Percentiles rank a stretch among this genome's conserved stretches.
Evolutionary conservation across 2,888 invertebrate genomes (phyloP).

Genomic region (Bugulina stolonifera): DNA sequence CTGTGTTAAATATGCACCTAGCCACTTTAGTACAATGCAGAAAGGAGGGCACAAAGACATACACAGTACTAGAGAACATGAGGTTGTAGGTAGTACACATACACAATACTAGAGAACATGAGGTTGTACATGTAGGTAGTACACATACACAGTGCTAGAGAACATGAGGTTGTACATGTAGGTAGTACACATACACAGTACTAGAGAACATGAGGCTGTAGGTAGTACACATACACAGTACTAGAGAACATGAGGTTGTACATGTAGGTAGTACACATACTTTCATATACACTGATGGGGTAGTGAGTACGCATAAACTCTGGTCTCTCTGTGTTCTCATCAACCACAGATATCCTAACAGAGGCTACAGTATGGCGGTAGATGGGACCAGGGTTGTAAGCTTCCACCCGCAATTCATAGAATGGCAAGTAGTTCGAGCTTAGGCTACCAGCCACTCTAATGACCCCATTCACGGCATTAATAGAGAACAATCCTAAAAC

Average conservation of each 20-base stretch:
- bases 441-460: background rate
- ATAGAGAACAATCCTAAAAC: background rate
- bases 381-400: background rate
- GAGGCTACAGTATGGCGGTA: background rate
- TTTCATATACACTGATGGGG: background rate
- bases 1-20: too few relatives aligned
- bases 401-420: conserved; percentile 16
- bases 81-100: too few relatives aligned
- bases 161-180: background rate
- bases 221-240: too few relatives aligned
- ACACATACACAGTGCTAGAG: too few relatives aligned
- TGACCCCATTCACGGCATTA: background rate
- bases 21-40: too few relatives aligned
- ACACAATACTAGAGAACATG: too few relatives aligned
- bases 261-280: background rate
- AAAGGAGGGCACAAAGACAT: too few relatives aligned
- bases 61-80: too few relatives aligned
- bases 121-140: background rate
- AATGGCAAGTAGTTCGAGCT: background rate
- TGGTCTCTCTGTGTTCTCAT: background rate
- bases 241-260: too few relatives aligned
- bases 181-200: too few relatives aligned
- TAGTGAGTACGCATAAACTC: background rate
- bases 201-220: too few relatives aligned
- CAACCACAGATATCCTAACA: conserved; percentile 9